These are phyloP conservation scores for Aelia acuminata DNA, from an alignment of 2,888 invertebrate species.

Conservation along the genomic window DNA sequence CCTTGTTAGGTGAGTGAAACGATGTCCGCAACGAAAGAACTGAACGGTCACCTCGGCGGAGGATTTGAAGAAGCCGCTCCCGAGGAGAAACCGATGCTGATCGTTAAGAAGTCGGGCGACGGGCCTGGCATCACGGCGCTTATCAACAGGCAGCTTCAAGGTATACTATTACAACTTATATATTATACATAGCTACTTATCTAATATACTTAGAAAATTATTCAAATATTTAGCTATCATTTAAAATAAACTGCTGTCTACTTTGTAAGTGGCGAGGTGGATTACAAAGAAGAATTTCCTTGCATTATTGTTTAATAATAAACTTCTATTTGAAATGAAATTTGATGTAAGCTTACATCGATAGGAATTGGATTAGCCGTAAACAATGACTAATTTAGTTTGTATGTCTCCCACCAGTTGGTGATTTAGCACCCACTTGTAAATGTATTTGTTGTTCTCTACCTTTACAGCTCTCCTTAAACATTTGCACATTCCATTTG, in stretches of 20 bases:
- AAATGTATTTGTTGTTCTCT: neutral
- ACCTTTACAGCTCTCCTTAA: constrained; percentile 9
- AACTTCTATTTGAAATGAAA: neutral
- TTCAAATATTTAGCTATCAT: neutral
- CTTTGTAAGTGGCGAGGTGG: neutral
- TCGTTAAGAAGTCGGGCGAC: constrained; percentile 81
- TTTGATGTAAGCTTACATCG: neutral
- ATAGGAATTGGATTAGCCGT: neutral
- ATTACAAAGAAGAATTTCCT: neutral
- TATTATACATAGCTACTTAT: too few species aligned
- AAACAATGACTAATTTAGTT: neutral
- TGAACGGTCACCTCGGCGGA: constrained; percentile 79
- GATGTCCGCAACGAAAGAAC: constrained; percentile 77
- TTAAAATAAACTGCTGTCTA: neutral
- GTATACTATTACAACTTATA: constrained; percentile 69
- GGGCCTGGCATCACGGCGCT: constrained; percentile 84
- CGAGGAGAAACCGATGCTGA: constrained; percentile 83
- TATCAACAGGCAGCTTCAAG: constrained; percentile 83
- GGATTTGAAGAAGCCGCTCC: constrained; percentile 71
- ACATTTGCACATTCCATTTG: neutral
- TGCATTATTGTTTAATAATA: neutral
- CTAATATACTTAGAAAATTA: too few species aligned
- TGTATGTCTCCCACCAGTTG: neutral
- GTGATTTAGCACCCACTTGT: neutral
- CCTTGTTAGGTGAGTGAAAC: constrained; percentile 81